Base-by-base conservation (phyloP, 2,113 vertebrate species). In the Trogon melanurus region DNA sequence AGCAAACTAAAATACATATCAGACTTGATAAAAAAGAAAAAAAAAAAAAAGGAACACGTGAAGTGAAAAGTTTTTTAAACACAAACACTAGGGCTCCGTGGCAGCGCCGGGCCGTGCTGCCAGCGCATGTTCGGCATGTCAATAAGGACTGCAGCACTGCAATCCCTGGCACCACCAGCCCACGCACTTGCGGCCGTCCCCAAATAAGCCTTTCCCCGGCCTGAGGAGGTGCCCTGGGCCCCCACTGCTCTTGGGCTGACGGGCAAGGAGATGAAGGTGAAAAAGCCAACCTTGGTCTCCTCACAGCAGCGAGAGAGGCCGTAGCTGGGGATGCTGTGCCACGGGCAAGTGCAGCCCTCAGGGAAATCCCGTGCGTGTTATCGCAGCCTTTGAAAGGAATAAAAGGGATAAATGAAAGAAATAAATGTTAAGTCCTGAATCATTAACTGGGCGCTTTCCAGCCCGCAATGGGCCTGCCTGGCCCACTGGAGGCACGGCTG, bases 91-190 rank as follows among this genome's bases (percentile, higher is more conserved):
- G 45, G 36, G 75, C 72, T 83, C 16, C 88, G 73, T 85, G 94
- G 56, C 45, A 83, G 89, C 13, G 4, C 34, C 19, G 7, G 2
- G 34, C 81, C 30, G 67, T 72, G 70, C 85, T 82, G 89, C 58
- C 29, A 8, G 74, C 13, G 21, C 91, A 36, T 58, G 94, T 62
- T 88, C 79, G 62, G 94, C 91, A 89, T 94, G 89, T 57, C 89
- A 93, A 94, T 79, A 85, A 96, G 89, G 85, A 91, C 91, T 89
- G 91, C 94, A 93, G 96, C 88, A 83, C 95, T 30, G 96, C 95
- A 74, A 79, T 85, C 84, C n/a, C 70, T 5, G 16, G 79, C 93
- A 83, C 36, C 14, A 38, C 76, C 96, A 84, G 84, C 93, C 84
- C 94, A 79, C 91, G 23, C 71, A 23, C 58, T 2, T 0, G 36